Evolutionary conservation across 2,113 vertebrate genomes (phyloP), one percentile per base, ranked within the genome.

Genomic region (Xiphophorus maculatus): DNA sequence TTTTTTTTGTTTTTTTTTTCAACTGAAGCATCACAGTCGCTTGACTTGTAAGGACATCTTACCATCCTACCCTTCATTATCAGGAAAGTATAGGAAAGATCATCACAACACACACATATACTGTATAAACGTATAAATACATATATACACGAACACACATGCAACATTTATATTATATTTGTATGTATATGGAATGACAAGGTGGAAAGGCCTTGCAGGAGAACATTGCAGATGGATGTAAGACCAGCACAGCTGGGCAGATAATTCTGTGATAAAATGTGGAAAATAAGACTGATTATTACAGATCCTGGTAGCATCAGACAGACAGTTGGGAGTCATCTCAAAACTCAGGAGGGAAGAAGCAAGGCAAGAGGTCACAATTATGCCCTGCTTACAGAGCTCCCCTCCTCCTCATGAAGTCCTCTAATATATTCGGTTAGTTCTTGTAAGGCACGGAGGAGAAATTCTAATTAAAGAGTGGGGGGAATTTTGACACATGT

Each of bases 401-500:
- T 94, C 92, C 93, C 94, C 94, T 95, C 94, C 96, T 94, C 94
- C 91, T 92, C 73, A 95, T 92, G 94, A 96, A 94, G 95, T 96
- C 93, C 73, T 90, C 66, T 94, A 93, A 97, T 98, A 93, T 97
- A 97, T 97, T 96, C 96, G 76, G 95, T 96, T 96, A 97, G 96
- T 96, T 97, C 96, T 93, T 94, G 93, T 94, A 93, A 89, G 93
- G 95, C 95, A 94, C 94, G 94, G 95, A 96, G 96, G 96, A 96
- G 89, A 97, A 96, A 97, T 97, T 97, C 96, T 98, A 99, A 99
- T 99, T 98, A 99, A 97, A 95, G 96, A 94, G 95, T 81, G 96
- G 95, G 95, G 97, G 95, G 96, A 96, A 97, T 97, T 98, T 96
- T 99, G 98, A 99, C 97, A 98, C 96, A 90, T 96, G 96, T 96